Evolutionary conservation across 35 echinoderm and acorn worm species (phyloP), one percentile per base, ranked within the genome.

Genomic region (Apostichopus japonicus): DNA sequence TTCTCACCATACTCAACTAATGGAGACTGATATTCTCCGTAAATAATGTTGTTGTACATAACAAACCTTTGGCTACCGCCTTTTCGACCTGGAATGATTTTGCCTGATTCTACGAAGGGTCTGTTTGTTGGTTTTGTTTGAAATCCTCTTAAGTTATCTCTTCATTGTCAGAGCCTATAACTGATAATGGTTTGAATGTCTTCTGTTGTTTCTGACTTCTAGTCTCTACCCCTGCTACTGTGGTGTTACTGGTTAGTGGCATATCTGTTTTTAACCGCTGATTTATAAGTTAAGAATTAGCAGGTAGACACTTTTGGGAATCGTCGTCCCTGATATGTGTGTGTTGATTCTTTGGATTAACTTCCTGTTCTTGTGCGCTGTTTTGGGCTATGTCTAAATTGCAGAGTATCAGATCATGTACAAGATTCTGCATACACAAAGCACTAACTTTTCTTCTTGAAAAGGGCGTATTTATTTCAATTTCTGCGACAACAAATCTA

Each of bases 391-490:
- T 77, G 65, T 16, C 10, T 53, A 94, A 56, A 80, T 94, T 94
- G 53, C 93, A 88, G 16, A 94, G 14, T 54, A 94, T 77, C 16
- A 94, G 24, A 94, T 94, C 93, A 91, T 91, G 82, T 58, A 94
- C 55, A 24, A 88, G 80, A 10, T 80, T 78, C n/a, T 90, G 15
- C 87, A 94, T 94, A 54, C 61, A 94, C 24, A 90, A 24, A 23
- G 89, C 93, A 16, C 76, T 14, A 16, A 94, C 88, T 56, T 56
- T 23, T 25, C 6, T 88, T 88, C 19, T 4, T 55, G 75, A 73
- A n/a, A 52, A 94, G 5, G 93, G 93, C 2, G 78, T 94, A 0
- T 91, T 53, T 13, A 94, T 70, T n/a, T 76, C 51, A 3, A 94
- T 83, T 10, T 63, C 53, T 9, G 90, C 89, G 10, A 87, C 67